Percentiles rank a stretch among this genome's conserved stretches.
These are phyloP conservation scores for Nycticorax nycticorax DNA, from an alignment of 2,113 vertebrate genomes.

Conservation along the genomic window DNA sequence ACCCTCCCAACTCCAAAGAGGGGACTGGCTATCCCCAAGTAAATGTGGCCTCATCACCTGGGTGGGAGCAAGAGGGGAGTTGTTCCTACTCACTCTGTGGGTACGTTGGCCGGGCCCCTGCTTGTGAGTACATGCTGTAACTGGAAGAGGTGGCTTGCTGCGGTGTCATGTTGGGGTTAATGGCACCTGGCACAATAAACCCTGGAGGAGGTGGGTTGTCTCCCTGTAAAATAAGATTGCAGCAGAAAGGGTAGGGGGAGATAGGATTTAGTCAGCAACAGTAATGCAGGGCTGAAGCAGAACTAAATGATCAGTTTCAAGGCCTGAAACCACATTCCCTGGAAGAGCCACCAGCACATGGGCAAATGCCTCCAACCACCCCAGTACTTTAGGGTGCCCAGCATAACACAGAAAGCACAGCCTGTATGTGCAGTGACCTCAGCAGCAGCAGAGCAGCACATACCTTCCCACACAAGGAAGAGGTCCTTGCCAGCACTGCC, in stretches of 20 bases:
- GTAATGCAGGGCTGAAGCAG: not conserved
- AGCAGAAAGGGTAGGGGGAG: not conserved
- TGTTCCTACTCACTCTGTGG: constrained; percentile 84
- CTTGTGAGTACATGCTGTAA: constrained; percentile 79
- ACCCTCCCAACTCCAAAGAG: not conserved
- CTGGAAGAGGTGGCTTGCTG: constrained; percentile 61
- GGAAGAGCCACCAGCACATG: not conserved
- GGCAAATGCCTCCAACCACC: not conserved
- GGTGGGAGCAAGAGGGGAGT: not conserved
- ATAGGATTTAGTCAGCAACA: not conserved
- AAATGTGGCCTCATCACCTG: not conserved
- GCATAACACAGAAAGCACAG: not conserved
- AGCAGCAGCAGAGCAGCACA: not conserved
- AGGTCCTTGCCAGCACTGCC: not conserved
- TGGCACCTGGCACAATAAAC: constrained; percentile 77
- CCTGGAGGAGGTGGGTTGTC: constrained; percentile 81
- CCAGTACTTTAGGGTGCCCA: not conserved
- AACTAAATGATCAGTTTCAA: not conserved
- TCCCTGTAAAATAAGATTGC: constrained; percentile 71
- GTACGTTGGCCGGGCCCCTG: constrained; percentile 63
- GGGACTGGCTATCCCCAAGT: not conserved
- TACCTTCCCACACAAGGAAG: not conserved
- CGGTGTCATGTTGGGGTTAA: constrained; percentile 47
- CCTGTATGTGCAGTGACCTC: not conserved
- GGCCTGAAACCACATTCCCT: not conserved